Conservation (phyloP, 1,140 invertebrate genomes). For the Drosophila bipectinata region DNA sequence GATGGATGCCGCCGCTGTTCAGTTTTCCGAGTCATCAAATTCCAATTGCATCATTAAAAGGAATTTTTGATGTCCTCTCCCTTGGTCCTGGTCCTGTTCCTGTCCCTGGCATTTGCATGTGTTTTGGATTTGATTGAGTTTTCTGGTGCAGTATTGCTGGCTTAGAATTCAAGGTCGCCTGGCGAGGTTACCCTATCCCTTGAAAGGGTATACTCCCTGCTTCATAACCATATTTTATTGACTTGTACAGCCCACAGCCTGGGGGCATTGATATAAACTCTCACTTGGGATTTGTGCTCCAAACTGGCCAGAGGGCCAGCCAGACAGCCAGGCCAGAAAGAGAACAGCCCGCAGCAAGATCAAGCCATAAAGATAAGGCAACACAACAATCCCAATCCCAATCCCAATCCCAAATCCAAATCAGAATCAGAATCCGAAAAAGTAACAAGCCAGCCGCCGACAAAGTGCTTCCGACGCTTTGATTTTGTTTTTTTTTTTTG, state of each 20-base stretch:
- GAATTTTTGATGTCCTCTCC: constrained; percentile 70
- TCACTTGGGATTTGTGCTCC: too few species aligned
- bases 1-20: constrained; percentile 42
- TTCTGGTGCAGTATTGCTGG: neutral
- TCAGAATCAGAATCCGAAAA: constrained; percentile 3
- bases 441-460: constrained; percentile 56
- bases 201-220: too few species aligned
- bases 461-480: constrained; percentile 58
- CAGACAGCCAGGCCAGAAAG: neutral
- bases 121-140: constrained; percentile 18
- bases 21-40: constrained; percentile 82
- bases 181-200: too few species aligned
- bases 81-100: neutral
- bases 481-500: constrained; percentile 48
- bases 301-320: neutral
- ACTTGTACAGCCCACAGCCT: too few species aligned
- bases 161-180: too few species aligned
- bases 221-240: too few species aligned
- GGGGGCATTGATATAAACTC: too few species aligned
- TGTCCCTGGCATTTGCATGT: constrained; percentile 26
- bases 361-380: constrained; percentile 67
- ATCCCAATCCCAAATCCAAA: constrained; percentile 3
- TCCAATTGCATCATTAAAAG: constrained; percentile 83
- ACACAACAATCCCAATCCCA: constrained; percentile 47
- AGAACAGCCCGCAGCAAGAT: constrained; percentile 40